phyloP scores from a whole-genome alignment of 2,113 vertebrate species.

The Mesitornis unicolor region DNA sequence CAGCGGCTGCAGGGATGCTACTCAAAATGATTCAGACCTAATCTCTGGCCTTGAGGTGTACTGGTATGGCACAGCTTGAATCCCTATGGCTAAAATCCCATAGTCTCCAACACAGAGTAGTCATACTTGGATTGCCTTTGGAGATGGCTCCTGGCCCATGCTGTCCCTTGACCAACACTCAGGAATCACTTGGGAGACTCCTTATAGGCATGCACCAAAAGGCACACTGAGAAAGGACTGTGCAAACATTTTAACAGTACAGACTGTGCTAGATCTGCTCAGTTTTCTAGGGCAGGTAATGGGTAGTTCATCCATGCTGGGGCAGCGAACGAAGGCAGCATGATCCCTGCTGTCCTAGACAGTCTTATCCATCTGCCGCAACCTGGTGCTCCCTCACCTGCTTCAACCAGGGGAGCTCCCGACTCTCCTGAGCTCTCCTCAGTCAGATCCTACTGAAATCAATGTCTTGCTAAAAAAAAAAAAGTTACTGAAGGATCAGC shows the following conservation, averaged over 20 bases:
- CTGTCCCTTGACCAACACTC: not conserved
- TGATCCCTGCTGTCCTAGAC: not conserved
- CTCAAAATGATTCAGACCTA: not conserved
- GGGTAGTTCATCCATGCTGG: rapidly evolving
- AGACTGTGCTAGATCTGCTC: not conserved
- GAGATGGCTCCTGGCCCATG: not conserved
- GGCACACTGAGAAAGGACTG: not conserved
- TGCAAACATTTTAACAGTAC: not conserved
- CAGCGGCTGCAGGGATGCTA: not conserved
- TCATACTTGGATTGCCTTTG: not conserved
- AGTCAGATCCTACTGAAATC: not conserved
- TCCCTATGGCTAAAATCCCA: not conserved
- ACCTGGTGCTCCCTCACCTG: not conserved
- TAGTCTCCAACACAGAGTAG: not conserved
- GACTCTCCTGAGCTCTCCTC: not conserved
- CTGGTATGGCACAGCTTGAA: not conserved
- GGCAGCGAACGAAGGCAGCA: not conserved
- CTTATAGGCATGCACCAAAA: not conserved
- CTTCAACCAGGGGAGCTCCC: not conserved
- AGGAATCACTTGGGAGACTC: not conserved
- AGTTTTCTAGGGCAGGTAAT: not conserved
- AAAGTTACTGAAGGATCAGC: not conserved
- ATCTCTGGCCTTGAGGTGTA: not conserved
- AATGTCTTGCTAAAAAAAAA: not conserved
- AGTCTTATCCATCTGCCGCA: rapidly evolving